Evolutionary conservation across 2,797 vertebrate genomes (phyloP), one percentile per base, ranked within the genome.

Genomic region (Phalanger gymnotis): DNA sequence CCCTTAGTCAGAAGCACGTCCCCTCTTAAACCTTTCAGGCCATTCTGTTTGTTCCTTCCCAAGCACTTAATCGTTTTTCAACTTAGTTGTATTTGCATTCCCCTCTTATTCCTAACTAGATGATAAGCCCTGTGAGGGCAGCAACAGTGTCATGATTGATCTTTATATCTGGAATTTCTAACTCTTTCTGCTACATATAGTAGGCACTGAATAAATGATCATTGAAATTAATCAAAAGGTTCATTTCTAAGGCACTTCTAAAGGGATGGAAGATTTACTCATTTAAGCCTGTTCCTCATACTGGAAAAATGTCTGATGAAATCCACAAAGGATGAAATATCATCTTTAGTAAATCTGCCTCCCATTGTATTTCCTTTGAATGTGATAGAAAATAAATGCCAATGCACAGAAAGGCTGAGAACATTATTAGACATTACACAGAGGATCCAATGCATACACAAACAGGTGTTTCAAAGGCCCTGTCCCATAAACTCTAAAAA

Each of bases 391-490:
- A 89, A 53, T 40, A 91, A 95, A 94, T 53, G 30, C 89, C 47
- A 34, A 9, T 47, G 19, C 58, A 55, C 91, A 53, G 28, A 47
- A 12, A 53, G 58, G 13, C 0, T 54, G 57, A 54, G 3, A 5
- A 12, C 11, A 27, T 57, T 81, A 54, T 91, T 27, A 66, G 52
- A 61, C 93, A 90, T 97, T 94, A 93, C 58, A 27, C 4, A 53
- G 40, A 0, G 89, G 92, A 89, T 53, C 11, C 54, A 30, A 34
- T 12, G 92, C 1, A 92, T 53, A 87, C 73, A 28, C 13, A 16
- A 94, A 91, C 95, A 98, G 93, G 94, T 98, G 73, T 97, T 98
- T 92, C 96, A 97, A 97, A 96, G 96, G 95, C 98, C 97, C 94
- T 93, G 40, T 93, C 95, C 95, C 97, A 96, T 98, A 97, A 98